Evolutionary conservation across 92 coral and sea anemone species (phyloP), one percentile per base, ranked within the genome.

Genomic region (Palythoa heliodiscus): DNA sequence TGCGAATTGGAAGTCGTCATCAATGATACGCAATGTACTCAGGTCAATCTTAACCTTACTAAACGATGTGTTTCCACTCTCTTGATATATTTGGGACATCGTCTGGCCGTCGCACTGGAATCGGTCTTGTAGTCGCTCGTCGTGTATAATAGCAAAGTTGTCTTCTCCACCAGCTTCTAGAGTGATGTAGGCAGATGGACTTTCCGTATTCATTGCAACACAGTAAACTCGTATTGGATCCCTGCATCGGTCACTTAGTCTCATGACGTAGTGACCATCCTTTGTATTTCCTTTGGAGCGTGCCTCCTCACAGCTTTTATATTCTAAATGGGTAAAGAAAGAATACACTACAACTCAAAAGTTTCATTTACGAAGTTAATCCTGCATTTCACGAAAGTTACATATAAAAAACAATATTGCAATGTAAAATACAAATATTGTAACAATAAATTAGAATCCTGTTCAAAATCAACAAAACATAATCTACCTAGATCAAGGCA

Each of bases 141-240:
- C 93, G 85, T 88, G 92, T 52, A 97, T 91, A 39, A 89, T 75
- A 60, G 98, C 99, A 82, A 55, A 97, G 94, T 97, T 97, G 78
- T 92, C 91, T 38, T 82, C 86, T 64, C 88, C 79, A 3, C 99
- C 99, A 53, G 97, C 77, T 48, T 93, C 91, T 67, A 97, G 83
- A 9, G 92, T 93, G 86, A 97, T 86, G 86, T 88, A 97, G 73
- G 93, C 99, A 15, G 29, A 83, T 5, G 99, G 99, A 12, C 53
- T 82, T 11, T 73, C 87, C 7, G 90, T 84, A 48, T 68, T 79
- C 92, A 97, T 91, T 60, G 87, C 86, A 89, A 87, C 90, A 81
- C 99, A 97, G 93, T 88, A 97, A 70, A 97, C 88, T 15, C 98
- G 92, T 68, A 89, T 50, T 11, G 99, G 93, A 61, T 94, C 98